Evolutionary conservation across 2,113 vertebrate species (phyloP), one percentile per base, ranked within the genome.

Genomic region (Pandion haliaetus): DNA sequence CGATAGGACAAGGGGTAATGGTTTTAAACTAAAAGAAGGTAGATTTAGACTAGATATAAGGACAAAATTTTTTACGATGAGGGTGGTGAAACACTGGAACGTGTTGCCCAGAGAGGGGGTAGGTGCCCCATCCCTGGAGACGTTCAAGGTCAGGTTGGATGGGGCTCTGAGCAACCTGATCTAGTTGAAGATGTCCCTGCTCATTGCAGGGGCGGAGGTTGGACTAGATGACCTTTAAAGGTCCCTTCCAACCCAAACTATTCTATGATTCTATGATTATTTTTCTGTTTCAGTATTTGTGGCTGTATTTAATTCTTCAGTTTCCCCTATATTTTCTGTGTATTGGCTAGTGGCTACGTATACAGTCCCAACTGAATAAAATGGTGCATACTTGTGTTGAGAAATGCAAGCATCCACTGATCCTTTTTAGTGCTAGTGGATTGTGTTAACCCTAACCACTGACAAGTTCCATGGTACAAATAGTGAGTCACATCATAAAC

Each of bases 1-100:
- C 0, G 0, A 49, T 7, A 69, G n/a, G 55, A 72, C 28, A 54
- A 61, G 38, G 26, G 23, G 3, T 15, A 36, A 61, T 25, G 21
- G 11, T 47, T 83, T 83, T 58, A 83, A 78, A 66, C 14, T 28
- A 17, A 42, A 78, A 66, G 17, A 66, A 7, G 5, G n/a, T 69
- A 47, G 38, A 61, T 81, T 81, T 42, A 32, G 40, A 44, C 55
- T 44, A 77, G 23, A 31, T 11, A 63, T 21, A 50, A 38, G 23
- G 32, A 44, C 50, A 36, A 38, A 24, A 8, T 16, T 52, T 86
- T 77, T 44, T 71, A 23, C 49, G n/a, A 13, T 45, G 23, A 57
- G 4, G 11, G 23, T 29, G 11, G 14, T 52, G 23, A 82, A 76
- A 77, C 10, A 29, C 28, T 87, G 49, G 32, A 29, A 77, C 57